Percentiles rank a stretch among this genome's conserved stretches.
Conservation (phyloP, 92 coral and sea anemone genomes). For the Siderastrea radians region DNA sequence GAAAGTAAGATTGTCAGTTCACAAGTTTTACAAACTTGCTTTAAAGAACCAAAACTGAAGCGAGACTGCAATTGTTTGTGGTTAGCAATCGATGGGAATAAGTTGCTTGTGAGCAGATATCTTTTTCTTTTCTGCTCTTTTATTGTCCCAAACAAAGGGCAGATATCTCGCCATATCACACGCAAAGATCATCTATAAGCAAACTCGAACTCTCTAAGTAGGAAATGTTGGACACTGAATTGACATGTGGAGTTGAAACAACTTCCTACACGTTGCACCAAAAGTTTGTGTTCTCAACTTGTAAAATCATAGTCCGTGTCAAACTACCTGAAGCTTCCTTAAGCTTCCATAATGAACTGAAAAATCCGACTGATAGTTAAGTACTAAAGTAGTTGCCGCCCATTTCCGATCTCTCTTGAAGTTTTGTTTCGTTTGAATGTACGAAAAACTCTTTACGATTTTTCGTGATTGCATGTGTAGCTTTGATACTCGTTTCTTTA, state of each 20-base stretch:
- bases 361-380: constrained; percentile 12
- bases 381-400: constrained; percentile 36
- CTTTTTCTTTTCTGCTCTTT: constrained; percentile 5
- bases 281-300: neutral
- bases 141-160: constrained; percentile 44
- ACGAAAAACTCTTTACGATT: neutral
- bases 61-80: constrained; percentile 14
- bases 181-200: constrained; percentile 17
- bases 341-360: neutral
- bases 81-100: neutral
- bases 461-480: neutral
- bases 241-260: neutral
- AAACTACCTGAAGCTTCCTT: neutral
- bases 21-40: neutral
- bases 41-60: neutral
- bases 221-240: neutral
- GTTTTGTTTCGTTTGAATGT: constrained; percentile 18
- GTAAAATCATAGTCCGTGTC: constrained; percentile 7
- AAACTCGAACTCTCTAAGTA: neutral
- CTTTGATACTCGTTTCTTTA: neutral
- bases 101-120: constrained; percentile 23
- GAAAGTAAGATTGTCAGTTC: neutral
- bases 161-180: constrained; percentile 26
- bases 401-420: constrained; percentile 39
- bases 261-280: neutral